Percentiles rank a stretch among this genome's conserved stretches.
phyloP scores from a whole-genome alignment of 2,797 vertebrate genomes.

The Moxostoma hubbsi region DNA sequence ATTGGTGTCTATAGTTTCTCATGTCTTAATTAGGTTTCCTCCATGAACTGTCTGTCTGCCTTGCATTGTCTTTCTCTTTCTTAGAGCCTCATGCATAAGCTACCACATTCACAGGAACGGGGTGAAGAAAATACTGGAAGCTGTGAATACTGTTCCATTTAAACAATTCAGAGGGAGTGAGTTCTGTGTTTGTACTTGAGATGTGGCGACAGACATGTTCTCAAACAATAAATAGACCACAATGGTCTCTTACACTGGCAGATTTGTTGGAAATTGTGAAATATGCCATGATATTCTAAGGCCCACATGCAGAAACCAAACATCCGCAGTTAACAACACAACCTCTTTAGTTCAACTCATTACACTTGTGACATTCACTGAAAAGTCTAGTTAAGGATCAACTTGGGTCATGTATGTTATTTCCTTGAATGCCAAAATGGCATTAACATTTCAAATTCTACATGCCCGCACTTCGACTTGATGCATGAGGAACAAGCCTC shows the following conservation, averaged over 20 bases:
- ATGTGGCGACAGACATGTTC: constrained; percentile 71
- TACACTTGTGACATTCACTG: constrained; percentile 36
- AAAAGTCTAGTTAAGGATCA: constrained; percentile 38
- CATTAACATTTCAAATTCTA: constrained; percentile 7
- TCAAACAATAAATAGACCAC: constrained; percentile 71
- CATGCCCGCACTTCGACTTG: constrained; percentile 37
- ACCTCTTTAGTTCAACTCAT: constrained; percentile 50
- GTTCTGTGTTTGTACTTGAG: constrained; percentile 72
- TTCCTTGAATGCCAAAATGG: constrained; percentile 28
- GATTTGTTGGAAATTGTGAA: constrained; percentile 69
- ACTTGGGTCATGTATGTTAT: constrained; percentile 47
- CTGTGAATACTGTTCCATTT: constrained; percentile 62
- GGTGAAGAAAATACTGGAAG: constrained; percentile 65
- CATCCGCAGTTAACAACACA: constrained; percentile 48
- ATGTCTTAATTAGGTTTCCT: constrained; percentile 62
- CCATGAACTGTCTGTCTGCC: constrained; percentile 49
- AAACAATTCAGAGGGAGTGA: constrained; percentile 70
- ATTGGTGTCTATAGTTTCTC: constrained; percentile 53
- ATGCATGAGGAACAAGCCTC: constrained; percentile 13
- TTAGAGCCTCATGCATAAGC: constrained; percentile 60
- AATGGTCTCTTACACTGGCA: constrained; percentile 69
- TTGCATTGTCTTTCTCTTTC: constrained; percentile 59
- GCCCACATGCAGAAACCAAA: constrained; percentile 65
- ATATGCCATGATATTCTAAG: constrained; percentile 68
- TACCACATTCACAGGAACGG: constrained; percentile 45